Conservation (phyloP, 1,140 invertebrate species). For the Probaryconus sp. region DNA sequence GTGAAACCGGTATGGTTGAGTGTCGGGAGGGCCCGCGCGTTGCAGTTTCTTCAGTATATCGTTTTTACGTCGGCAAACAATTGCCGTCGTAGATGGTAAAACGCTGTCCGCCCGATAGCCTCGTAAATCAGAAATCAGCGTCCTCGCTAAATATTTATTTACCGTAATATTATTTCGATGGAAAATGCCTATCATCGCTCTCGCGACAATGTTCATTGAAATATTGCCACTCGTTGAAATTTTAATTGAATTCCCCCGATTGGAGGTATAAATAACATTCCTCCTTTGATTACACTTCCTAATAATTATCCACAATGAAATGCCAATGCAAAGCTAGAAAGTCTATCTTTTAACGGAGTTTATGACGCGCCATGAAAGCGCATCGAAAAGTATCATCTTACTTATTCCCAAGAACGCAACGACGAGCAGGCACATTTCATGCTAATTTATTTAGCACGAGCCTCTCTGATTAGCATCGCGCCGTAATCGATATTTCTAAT, state of each 20-base stretch:
- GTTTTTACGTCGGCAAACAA: conserved; percentile 51
- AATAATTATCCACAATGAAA: conserved; percentile 18
- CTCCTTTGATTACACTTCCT: conserved; percentile 30
- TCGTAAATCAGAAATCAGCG: conserved; percentile 48
- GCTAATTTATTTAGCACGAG: background rate
- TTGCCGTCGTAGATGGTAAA: conserved; percentile 24
- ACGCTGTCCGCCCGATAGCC: conserved; percentile 33
- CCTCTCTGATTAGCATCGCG: background rate
- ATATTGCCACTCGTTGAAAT: conserved; percentile 23
- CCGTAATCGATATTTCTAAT: conserved; percentile 22
- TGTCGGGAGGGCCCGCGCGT: conserved; percentile 6
- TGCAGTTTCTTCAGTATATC: conserved; percentile 24
- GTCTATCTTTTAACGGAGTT: background rate
- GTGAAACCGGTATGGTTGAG: conserved; percentile 51
- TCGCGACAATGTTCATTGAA: conserved; percentile 51
- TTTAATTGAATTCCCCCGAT: conserved; percentile 43
- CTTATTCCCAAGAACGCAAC: too few species aligned
- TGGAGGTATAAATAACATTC: conserved; percentile 12
- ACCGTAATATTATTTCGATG: conserved; percentile 36
- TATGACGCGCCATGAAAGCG: too few species aligned
- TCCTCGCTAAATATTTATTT: background rate
- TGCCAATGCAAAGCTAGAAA: background rate
- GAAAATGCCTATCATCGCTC: conserved; percentile 27
- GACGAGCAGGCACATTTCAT: too few species aligned
- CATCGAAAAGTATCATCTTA: too few species aligned